A percentile compares a stretch with the other conserved stretches of the same genome.
Evolutionary conservation across 2,888 invertebrate genomes (phyloP).

Genomic region (Lagria hirta): DNA sequence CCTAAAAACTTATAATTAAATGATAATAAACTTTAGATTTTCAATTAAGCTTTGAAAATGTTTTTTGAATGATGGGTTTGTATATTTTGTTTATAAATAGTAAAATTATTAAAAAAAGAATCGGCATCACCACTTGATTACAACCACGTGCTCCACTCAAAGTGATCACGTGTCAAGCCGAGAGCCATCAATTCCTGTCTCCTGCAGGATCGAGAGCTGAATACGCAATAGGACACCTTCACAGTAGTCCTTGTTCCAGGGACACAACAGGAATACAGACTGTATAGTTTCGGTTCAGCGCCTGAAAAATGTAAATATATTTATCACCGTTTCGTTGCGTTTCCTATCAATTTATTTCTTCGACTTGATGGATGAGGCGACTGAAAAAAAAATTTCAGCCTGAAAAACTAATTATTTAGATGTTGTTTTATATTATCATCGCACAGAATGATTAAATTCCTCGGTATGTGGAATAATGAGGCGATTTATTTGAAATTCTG

Average conservation of each 20-base stretch:
- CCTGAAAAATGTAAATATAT: slow-evolving; percentile 36
- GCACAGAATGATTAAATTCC: too few species aligned
- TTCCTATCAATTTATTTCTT: slow-evolving; percentile 32
- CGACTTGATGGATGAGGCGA: slow-evolving; percentile 16
- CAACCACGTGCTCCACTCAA: slow-evolving; percentile 19
- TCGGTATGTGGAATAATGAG: too few species aligned
- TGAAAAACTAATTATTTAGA: slow-evolving; percentile 8
- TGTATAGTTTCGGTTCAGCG: slow-evolving; percentile 16
- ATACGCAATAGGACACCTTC: slow-evolving; percentile 25
- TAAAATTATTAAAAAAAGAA: too few species aligned
- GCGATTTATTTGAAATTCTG: too few species aligned
- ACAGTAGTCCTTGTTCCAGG: slow-evolving; percentile 14
- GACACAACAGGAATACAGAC: slow-evolving; percentile 22
- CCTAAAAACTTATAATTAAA: too few species aligned
- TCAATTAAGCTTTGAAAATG: too few species aligned
- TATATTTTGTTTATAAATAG: too few species aligned
- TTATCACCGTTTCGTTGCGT: slow-evolving; percentile 31
- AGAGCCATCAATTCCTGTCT: slow-evolving; percentile 30
- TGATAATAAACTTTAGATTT: too few species aligned
- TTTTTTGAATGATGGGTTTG: too few species aligned
- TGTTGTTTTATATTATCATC: too few species aligned
- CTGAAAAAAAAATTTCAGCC: not conserved
- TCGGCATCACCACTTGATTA: slow-evolving; percentile 28
- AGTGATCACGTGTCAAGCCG: slow-evolving; percentile 29
- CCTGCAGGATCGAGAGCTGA: slow-evolving; percentile 25